Evolutionary conservation across 2,797 vertebrate species (phyloP), one percentile per base, ranked within the genome.

Genomic region (Cephalopachus bancanus): DNA sequence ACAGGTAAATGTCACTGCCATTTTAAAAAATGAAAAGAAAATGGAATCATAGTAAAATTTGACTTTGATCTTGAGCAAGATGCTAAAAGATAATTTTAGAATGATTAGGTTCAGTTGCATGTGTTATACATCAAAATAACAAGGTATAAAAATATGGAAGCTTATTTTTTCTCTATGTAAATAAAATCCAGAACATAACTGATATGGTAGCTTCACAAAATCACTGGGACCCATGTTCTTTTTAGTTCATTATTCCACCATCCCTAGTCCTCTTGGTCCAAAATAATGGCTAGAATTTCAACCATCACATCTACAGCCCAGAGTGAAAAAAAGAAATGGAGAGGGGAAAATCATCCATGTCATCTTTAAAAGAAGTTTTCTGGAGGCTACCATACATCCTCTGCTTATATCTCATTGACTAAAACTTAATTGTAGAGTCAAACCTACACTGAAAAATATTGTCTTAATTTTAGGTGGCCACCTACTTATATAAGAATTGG

Each of bases 51-150:
- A 17, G 53, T 16, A 49, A 81, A 91, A 91, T 76, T 69, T 67
- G 19, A 83, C 69, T 96, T 86, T 67, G n/a, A 57, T 84, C n/a
- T 14, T 10, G 83, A 91, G 53, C 19, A 91, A 93, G 67, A 86
- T 81, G 37, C 10, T 87, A 53, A 67, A 89, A 85, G 72, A 51
- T 65, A 78, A 60, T 62, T 51, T 65, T 76, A 78, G n/a, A 62
- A 44, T 30, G 76, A 89, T 64, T 55, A 79, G 28, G n/a, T 79
- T 92, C 17, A 90, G 30, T 51, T 74, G 33, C 14, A 57, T 93
- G 57, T 80, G 59, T 74, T 80, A 80, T 51, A 90, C 55, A 74
- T 33, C 57, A 85, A 80, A 93, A 78, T 62, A 78, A 83, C 10
- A 55, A 19, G 71, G 26, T 69, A 79, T 20, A 57, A 86, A 71